Conservation (phyloP, 92 coral and sea anemone species). For the Umimayanthus kanabou region DNA sequence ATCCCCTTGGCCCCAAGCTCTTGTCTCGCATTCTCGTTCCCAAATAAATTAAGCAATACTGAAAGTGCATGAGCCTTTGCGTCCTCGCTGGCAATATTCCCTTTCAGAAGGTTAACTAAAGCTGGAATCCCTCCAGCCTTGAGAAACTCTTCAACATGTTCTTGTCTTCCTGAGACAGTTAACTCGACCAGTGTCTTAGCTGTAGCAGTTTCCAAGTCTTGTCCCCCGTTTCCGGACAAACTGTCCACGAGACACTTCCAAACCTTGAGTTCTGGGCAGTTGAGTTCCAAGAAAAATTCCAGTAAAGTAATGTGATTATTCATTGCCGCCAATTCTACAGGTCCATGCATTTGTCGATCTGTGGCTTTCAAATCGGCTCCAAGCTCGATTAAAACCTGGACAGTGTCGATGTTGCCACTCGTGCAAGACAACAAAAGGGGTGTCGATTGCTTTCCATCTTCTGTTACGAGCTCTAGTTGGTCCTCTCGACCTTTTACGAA, state of each 20-base stretch:
- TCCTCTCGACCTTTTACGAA: slow-evolving; percentile 85
- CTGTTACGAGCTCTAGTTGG: slow-evolving; percentile 88
- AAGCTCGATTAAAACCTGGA: slow-evolving; percentile 80
- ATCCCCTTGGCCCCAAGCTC: slow-evolving; percentile 55
- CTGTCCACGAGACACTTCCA: slow-evolving; percentile 77
- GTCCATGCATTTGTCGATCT: slow-evolving; percentile 75
- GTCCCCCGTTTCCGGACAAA: slow-evolving; percentile 48
- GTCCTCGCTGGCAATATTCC: slow-evolving; percentile 73
- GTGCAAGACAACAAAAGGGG: slow-evolving; percentile 87
- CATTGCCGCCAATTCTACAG: slow-evolving; percentile 75
- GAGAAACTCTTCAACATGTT: slow-evolving; percentile 64
- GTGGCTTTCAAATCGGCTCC: slow-evolving; percentile 85
- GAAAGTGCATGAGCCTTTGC: slow-evolving; percentile 67
- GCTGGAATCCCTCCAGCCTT: slow-evolving; percentile 72
- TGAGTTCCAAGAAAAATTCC: slow-evolving; percentile 78
- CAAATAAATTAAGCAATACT: slow-evolving; percentile 68
- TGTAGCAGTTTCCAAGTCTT: slow-evolving; percentile 70
- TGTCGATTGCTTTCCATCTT: slow-evolving; percentile 81
- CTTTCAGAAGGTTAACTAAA: slow-evolving; percentile 62
- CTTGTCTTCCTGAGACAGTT: slow-evolving; percentile 63
- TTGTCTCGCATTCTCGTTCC: slow-evolving; percentile 57
- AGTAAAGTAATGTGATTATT: slow-evolving; percentile 69
- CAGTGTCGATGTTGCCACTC: slow-evolving; percentile 85
- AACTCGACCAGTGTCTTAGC: slow-evolving; percentile 80
- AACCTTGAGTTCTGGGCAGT: slow-evolving; percentile 69